Evolutionary conservation across 2,888 invertebrate genomes (phyloP).

Genomic region (Drymonia ruficornis): DNA sequence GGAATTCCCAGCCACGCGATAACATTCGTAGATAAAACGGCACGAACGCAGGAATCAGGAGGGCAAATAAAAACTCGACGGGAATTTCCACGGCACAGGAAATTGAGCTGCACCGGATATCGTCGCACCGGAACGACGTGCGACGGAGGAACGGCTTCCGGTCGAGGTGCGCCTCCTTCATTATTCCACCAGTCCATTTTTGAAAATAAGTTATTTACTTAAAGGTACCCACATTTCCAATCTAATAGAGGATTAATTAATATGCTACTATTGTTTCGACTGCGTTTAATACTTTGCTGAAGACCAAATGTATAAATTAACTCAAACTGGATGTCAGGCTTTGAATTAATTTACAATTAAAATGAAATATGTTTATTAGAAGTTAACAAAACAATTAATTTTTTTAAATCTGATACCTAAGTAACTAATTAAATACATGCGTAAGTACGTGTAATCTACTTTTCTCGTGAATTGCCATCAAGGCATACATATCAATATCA

Average conservation of each 20-base stretch:
- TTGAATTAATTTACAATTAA: no score
- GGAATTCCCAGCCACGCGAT: neutral
- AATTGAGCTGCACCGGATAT: slow-evolving; percentile 83
- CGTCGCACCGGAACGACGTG: slow-evolving; percentile 78
- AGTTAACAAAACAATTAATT: no score
- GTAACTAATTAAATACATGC: no score
- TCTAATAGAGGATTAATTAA: no score
- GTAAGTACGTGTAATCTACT: no score
- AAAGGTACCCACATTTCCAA: neutral
- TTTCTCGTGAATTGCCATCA: no score
- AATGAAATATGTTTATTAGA: no score
- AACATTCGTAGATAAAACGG: slow-evolving; percentile 43
- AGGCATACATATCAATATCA: no score
- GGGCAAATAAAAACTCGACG: slow-evolving; percentile 67
- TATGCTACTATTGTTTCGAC: no score
- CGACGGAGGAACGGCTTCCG: slow-evolving; percentile 76
- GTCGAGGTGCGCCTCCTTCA: slow-evolving; percentile 70
- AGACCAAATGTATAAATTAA: no score
- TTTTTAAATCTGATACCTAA: neutral
- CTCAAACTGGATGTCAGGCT: no score
- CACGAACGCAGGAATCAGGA: slow-evolving; percentile 55
- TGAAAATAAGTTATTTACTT: slow-evolving; percentile 20
- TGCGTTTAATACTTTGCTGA: no score
- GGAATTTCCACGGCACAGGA: slow-evolving; percentile 72
- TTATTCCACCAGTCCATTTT: slow-evolving; percentile 62